Evolutionary conservation across 2,113 vertebrate genomes (phyloP).

Genomic region (Stomatorhinus ivindoensis): DNA sequence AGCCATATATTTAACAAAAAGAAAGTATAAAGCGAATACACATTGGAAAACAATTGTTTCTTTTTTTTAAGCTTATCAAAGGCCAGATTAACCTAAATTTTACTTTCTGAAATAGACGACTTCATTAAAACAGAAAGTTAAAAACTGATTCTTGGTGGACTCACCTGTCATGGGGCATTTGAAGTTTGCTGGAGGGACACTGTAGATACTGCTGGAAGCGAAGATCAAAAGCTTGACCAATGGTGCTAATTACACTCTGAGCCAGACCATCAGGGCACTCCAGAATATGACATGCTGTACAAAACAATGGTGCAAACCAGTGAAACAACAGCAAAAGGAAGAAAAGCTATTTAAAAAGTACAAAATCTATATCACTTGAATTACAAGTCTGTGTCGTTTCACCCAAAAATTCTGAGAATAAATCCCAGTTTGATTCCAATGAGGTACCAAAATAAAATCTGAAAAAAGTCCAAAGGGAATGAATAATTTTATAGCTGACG

Average conservation of each 20-base stretch:
- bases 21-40: not conserved
- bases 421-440: not conserved
- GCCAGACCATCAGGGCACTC: slow-evolving; percentile 89
- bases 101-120: not conserved
- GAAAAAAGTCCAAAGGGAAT: not conserved
- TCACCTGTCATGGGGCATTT: slow-evolving; percentile 80
- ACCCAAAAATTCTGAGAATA: not conserved
- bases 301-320: slow-evolving; percentile 14
- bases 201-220: slow-evolving; percentile 93
- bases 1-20: not conserved
- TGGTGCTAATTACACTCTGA: slow-evolving; percentile 90
- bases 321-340: not conserved
- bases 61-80: not conserved
- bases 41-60: not conserved
- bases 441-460: not conserved
- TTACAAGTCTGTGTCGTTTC: not conserved
- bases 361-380: not conserved
- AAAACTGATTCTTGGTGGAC: slow-evolving; percentile 3
- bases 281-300: slow-evolving; percentile 87
- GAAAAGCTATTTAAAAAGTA: not conserved
- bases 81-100: not conserved
- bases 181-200: slow-evolving; percentile 78
- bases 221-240: slow-evolving; percentile 94
- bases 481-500: not conserved
- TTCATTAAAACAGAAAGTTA: not conserved